Evolutionary conservation across 2,888 invertebrate species (phyloP), one percentile per base, ranked within the genome.

Genomic region (Choristoneura rosaceana): DNA sequence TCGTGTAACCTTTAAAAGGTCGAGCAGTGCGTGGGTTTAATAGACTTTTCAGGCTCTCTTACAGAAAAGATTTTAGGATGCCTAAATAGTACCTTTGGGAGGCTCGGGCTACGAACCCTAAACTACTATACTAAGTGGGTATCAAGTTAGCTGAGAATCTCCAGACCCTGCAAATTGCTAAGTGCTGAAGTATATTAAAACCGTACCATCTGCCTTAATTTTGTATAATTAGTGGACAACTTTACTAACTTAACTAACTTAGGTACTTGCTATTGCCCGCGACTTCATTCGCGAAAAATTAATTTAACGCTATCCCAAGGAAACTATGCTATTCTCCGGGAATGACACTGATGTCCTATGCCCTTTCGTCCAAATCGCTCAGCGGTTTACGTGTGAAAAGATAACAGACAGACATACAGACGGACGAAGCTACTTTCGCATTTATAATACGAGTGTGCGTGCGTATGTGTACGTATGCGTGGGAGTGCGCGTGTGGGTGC

Each of bases 31-130:
- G 70, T 70, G 38, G 70, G 65, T 33, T 25, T 17, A 3, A 70
- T 14, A 38, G 7, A 10, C 17, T 25, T 33, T 25, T 12, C 47
- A 50, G 50, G 41, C 38, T 45, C 47, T 47, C 47, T 50, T 47
- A n/a, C 5, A 58, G 50, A 59, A 65, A 70, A 65, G 64, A 50
- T 65, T 65, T 70, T 70, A 70, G 64, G 64, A 50, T n/a, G 25
- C 50, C 64, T 70, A 64, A 64, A 65, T n/a, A 4, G 59, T 8
- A 60, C 70, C 59, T 41, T 38, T 2, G 64, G 70, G 70, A 70
- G 70, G 50, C 12, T 64, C 17, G 10, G 58, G 8, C 59, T 59
- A 10, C 50, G 34, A 45, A 33, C 41, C 38, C 61, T 61, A n/a
- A 15, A 69, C 63, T 63, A 58, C 47, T 38, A 43, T 45, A n/a